Base-by-base conservation (phyloP, 2,888 invertebrate species). In the Nomada fabriciana region DNA sequence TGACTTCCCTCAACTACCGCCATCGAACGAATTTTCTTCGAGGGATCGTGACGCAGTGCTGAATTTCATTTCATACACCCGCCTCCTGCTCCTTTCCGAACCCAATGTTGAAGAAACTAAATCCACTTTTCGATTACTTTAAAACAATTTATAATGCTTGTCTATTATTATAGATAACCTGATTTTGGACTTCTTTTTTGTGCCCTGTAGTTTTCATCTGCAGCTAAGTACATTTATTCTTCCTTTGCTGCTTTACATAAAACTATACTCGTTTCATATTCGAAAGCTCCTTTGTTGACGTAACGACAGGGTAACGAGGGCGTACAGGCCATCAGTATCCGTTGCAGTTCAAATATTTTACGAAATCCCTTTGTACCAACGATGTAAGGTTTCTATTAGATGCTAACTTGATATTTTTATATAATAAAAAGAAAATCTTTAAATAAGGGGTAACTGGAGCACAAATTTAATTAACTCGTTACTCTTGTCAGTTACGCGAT, bases 381-480 rank as follows among this genome's bases (percentile, higher is more conserved):
- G n/a, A 13, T 13, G n/a, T n/a, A 64, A 50, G 29, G 13, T 53
- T n/a, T 11, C 15, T 15, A 23, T 10, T 10, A 3, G 11, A 52
- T 9, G 67, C 20, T 20, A 67, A 67, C 67, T 53, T 52, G 20
- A 67, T 67, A 52, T 29, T 2, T 43, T 20, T 2, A n/a, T 64
- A 20, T 42, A 69, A 20, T 13, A 18, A 50, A 47, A 10, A 57
- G 13, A 20, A 10, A 5, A 18, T 42, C 18, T 63, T 47, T 9
- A 68, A 80, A 53, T 25, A 20, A 59, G n/a, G 29, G 47, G 20
- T 67, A 80, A 15, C 52, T 59, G 23, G 52, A 59, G 50, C 79
- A 53, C 11, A 50, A 68, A 77, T 80, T 83, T 72, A 76, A 82
- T 86, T 77, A 77, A 87, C 69, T 68, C 60, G 20, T 11, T 59